These are phyloP conservation scores for Drosophila micromelanica DNA, from an alignment of 1,140 invertebrate genomes.

Conservation along the genomic window DNA sequence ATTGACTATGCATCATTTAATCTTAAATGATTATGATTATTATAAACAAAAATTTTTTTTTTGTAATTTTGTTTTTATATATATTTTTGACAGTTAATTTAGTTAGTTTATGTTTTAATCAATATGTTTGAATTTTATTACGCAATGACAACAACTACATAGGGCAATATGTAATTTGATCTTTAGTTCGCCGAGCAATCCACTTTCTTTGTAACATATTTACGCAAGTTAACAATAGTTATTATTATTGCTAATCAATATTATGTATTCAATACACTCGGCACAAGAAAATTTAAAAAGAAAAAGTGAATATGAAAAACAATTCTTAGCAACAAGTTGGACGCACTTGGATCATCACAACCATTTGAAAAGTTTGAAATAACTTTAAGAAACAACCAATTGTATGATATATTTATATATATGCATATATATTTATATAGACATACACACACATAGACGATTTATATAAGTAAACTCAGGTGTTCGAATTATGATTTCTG, in stretches of 20 bases:
- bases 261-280: not conserved
- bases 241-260: slow-evolving; percentile 5
- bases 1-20: slow-evolving; percentile 6
- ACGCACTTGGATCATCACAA: not conserved
- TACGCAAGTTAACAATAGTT: slow-evolving; percentile 31
- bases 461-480: slow-evolving; percentile 63
- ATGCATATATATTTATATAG: slow-evolving; percentile 3
- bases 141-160: slow-evolving; percentile 20
- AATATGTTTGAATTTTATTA: slow-evolving; percentile 9
- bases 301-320: not conserved
- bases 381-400: not conserved
- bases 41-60: slow-evolving; percentile 5
- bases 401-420: slow-evolving; percentile 8
- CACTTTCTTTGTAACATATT: slow-evolving; percentile 47
- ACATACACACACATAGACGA: slow-evolving; percentile 21
- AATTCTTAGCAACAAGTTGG: not conserved
- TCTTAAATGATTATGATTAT: not conserved
- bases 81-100: slow-evolving; percentile 25
- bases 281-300: not conserved
- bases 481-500: slow-evolving; percentile 72
- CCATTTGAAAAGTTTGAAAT: slow-evolving; percentile 6
- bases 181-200: slow-evolving; percentile 15
- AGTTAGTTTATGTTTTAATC: slow-evolving; percentile 20
- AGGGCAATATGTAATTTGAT: slow-evolving; percentile 32
- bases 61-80: slow-evolving; percentile 12